Percentiles rank a stretch among this genome's conserved stretches.
phyloP scores from a whole-genome alignment of 2,113 vertebrate species.

The Aspiorhynchus laticeps region DNA sequence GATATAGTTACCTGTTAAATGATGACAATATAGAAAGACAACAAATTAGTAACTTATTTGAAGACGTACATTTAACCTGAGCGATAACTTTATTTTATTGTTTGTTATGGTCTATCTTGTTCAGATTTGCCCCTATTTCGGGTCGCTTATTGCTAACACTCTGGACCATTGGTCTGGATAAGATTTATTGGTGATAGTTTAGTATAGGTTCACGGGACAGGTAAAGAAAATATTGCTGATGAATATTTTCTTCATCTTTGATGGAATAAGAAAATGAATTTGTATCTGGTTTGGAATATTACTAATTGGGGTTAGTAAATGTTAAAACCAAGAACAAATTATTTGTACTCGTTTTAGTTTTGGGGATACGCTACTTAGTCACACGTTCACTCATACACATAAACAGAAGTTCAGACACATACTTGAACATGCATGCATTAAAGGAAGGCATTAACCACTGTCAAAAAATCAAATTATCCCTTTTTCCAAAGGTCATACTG shows the following conservation, averaged over 20 bases:
- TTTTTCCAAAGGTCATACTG: background rate
- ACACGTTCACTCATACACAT: conserved; percentile 77
- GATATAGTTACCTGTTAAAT: conserved; percentile 94
- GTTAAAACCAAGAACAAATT: conserved; percentile 86
- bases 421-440: conserved; percentile 50
- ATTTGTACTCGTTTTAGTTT: conserved; percentile 86
- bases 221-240: conserved; percentile 75
- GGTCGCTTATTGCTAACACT: conserved; percentile 38
- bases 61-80: background rate
- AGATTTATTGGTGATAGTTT: conserved; percentile 74
- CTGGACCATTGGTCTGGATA: conserved; percentile 68
- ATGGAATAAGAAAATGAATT: conserved; percentile 91
- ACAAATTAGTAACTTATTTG: conserved; percentile 76
- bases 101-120: conserved; percentile 5
- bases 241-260: conserved; percentile 83
- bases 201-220: conserved; percentile 75
- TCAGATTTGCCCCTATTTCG: conserved; percentile 38
- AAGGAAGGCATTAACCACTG: conserved; percentile 20
- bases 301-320: conserved; percentile 84
- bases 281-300: conserved; percentile 73
- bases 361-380: conserved; percentile 78
- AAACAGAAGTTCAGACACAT: conserved; percentile 64
- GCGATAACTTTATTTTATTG: background rate
- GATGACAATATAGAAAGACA: conserved; percentile 84
- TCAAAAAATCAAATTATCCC: conserved; percentile 17